Percentiles rank a stretch among this genome's conserved stretches.
These are phyloP conservation scores for Garrulus glandarius DNA, from an alignment of 2,797 vertebrate species.

Conservation along the genomic window DNA sequence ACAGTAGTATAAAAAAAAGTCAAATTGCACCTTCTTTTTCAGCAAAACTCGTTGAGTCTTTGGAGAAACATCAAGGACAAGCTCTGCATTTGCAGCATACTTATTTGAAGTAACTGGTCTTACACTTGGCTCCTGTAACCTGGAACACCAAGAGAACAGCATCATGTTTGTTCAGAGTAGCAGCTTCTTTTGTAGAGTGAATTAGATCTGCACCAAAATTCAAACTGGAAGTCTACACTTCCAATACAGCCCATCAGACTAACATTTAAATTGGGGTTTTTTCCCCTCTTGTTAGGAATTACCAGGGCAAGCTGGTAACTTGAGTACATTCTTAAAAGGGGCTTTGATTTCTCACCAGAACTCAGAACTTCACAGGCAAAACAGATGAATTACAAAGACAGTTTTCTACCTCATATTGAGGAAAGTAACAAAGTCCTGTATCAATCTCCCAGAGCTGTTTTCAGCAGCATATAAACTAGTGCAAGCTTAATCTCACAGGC, in stretches of 20 bases:
- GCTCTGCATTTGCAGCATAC: slow-evolving; percentile 80
- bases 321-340: background rate
- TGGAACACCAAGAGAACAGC: slow-evolving; percentile 28
- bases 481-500: background rate
- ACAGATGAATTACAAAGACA: background rate
- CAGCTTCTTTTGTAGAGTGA: background rate
- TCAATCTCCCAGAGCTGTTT: background rate
- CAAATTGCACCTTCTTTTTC: slow-evolving; percentile 89
- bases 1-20: too few species aligned
- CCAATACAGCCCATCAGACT: background rate
- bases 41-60: slow-evolving; percentile 93
- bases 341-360: background rate
- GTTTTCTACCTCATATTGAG: background rate
- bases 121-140: slow-evolving; percentile 74
- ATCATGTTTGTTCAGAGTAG: background rate
- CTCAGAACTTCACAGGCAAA: background rate
- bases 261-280: background rate
- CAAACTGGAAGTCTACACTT: background rate
- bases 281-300: background rate
- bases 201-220: background rate
- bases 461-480: background rate
- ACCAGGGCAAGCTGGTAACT: background rate
- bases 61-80: slow-evolving; percentile 92
- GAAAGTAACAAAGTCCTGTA: background rate
- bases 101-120: slow-evolving; percentile 82